Base-by-base conservation (phyloP, 2,113 vertebrate species). In the Elachura formosa region DNA sequence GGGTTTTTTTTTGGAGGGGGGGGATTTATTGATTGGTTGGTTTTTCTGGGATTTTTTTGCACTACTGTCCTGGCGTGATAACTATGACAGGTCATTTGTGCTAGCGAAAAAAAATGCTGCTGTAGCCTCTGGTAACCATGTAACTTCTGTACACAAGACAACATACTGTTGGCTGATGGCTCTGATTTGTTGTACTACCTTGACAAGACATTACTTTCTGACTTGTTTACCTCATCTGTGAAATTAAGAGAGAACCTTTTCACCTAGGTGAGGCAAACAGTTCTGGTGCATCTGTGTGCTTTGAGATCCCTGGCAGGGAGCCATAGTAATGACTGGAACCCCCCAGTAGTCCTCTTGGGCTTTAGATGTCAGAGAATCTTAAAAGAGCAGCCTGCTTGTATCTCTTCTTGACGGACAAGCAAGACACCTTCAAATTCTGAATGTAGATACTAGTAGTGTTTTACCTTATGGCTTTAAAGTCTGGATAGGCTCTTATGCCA, bases 141-240 rank as follows among this genome's bases (percentile, higher is more conserved):
- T 72, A 66, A 69, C 29, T 23, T 49, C 33, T 72, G 54, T 29
- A 59, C 36, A 29, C 17, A 56, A 84, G 63, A 45, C 0, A 0
- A 21, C 8, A 4, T 1, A 2, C 29, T 31, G n/a, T 43, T 81
- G 48, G 61, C 29, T 1, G 0, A 31, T 49, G 24, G 13, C 46
- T 82, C 33, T 5, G 6, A 62, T 48, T 84, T 66, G 6, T 38
- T 78, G 5, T 79, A 15, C 6, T 24, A 76, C 36, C 49, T 59
- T 94, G 79, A 52, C 25, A 46, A 89, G 73, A 51, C 22, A 22
- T 33, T 45, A 21, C 56, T 46, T 59, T 48, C 52, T 64, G 38
- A 11, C 3, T 56, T 89, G 10, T 62, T 89, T 75, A 54, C 29
- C 49, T 62, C 24, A 20, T 51, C 68, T n/a, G 14, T 34, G 58